These are phyloP conservation scores for Canis aureus DNA, from an alignment of 2,113 vertebrate species.

Conservation along the genomic window DNA sequence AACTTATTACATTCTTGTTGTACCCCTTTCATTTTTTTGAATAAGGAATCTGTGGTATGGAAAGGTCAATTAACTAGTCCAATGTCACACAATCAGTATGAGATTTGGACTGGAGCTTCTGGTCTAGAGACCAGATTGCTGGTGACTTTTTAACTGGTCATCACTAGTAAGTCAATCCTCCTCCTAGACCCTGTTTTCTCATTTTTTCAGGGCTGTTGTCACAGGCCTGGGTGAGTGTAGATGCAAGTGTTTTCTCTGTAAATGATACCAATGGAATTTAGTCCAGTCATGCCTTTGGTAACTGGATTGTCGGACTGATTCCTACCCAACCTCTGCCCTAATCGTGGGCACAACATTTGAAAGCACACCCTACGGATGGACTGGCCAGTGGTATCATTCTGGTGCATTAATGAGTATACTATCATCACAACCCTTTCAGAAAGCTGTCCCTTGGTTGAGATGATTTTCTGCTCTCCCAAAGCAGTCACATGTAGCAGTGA, in stretches of 20 bases:
- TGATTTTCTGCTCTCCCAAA: background rate
- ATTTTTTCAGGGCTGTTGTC: background rate
- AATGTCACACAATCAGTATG: background rate
- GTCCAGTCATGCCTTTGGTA: accelerated
- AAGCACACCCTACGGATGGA: background rate
- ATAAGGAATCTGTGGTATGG: background rate
- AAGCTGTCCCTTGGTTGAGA: background rate
- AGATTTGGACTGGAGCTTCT: background rate
- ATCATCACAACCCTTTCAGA: background rate
- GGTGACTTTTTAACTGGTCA: no score
- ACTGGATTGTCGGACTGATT: background rate
- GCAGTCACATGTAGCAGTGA: background rate
- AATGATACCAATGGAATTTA: background rate
- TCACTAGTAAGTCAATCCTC: background rate
- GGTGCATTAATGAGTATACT: background rate
- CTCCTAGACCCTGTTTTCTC: accelerated
- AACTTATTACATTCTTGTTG: background rate
- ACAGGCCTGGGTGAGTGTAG: no score
- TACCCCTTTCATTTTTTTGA: background rate
- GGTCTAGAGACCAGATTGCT: background rate
- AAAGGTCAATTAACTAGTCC: background rate
- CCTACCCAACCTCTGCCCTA: background rate
- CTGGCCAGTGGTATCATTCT: accelerated
- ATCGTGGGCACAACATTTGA: background rate
- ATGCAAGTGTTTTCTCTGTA: background rate